Base-by-base conservation (phyloP, 2,888 invertebrate species). In the Nephrotoma flavescens region DNA sequence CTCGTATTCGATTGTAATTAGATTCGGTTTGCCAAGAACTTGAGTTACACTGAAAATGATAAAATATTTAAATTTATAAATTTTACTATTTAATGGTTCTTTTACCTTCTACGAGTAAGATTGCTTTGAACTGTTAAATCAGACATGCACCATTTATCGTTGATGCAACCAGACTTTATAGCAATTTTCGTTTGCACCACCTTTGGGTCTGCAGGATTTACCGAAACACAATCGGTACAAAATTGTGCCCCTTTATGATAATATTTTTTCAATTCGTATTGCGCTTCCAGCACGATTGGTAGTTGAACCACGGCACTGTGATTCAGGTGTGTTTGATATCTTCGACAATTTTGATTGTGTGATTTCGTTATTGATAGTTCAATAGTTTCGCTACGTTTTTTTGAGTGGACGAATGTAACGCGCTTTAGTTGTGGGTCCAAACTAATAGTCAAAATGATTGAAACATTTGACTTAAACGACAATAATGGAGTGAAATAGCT, bases 221-320 rank as follows among this genome's bases (percentile, higher is more conserved):
- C 45, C 0, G 87, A 57, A 1, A 88, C 87, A 52, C 88, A 88
- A 31, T 42, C 86, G 9, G 45, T 83, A 86, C 88, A 88, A 86
- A 88, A 88, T 42, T 85, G 87, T 86, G 12, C 1, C 5, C 12
- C 15, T 71, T 91, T 89, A 0, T 91, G 91, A 19, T 91, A 89
- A 57, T 90, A 89, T 44, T 90, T 90, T 7, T 90, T 89, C n/a
- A 91, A 87, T n/a, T 90, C 90, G 86, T 91, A 91, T 87, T 90
- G 89, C 89, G 92, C 89, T 85, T 92, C 91, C 87, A 92, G 87
- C 57, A 91, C 91, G 45, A 92, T 91, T 6, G 92, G 91, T 87
- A 91, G 11, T 44, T 19, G 44, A 19, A 42, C 9, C 9, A 42
- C 11, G 4, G 42, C 19, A 7, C 19, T 85, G n/a, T 86, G 86